Evolutionary conservation across 2,888 invertebrate genomes (phyloP), one percentile per base, ranked within the genome.

Genomic region (Enoplolaimus lenunculus): DNA sequence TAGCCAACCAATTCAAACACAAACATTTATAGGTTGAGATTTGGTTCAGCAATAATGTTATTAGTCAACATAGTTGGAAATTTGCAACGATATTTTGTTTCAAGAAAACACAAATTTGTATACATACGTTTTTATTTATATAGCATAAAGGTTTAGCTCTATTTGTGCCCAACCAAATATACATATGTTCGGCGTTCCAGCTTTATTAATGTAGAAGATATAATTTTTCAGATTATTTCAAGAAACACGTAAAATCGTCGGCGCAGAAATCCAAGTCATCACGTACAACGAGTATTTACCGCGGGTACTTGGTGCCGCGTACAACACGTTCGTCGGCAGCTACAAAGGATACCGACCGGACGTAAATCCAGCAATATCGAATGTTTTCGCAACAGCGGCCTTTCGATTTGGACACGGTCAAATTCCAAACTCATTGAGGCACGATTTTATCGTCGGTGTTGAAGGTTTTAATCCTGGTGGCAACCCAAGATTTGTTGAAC

Each of bases 391-490:
- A 45, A 45, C 45, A 3, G 29, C 70, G 2, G 67, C 30, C 13
- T 62, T 68, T 45, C 66, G 70, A 2, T 29, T 70, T 2, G 70
- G 70, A 2, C 70, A 70, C 29, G 64, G 62, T 34, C 35, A 59
- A 67, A 69, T 70, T 30, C 26, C 7, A 26, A 60, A 35, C 21
- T 85, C 91, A 70, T 84, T 97, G 57, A n/a, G n/a, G n/a, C n/a
- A n/a, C n/a, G n/a, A n/a, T n/a, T n/a, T n/a, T n/a, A n/a, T n/a
- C n/a, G n/a, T n/a, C n/a, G n/a, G n/a, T n/a, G n/a, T n/a, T n/a
- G 88, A 90, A 75, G 87, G 93, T 68, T 85, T 92, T 34, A 88
- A 92, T 79, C 87, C 87, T 77, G 87, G 88, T 60, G 92, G 90
- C 79, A 86, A 88, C 71, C 86, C 89, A 0, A n/a, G n/a, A n/a